Base-by-base conservation (phyloP, 2,888 invertebrate genomes). In the Hirtodrosophila trivittata region DNA sequence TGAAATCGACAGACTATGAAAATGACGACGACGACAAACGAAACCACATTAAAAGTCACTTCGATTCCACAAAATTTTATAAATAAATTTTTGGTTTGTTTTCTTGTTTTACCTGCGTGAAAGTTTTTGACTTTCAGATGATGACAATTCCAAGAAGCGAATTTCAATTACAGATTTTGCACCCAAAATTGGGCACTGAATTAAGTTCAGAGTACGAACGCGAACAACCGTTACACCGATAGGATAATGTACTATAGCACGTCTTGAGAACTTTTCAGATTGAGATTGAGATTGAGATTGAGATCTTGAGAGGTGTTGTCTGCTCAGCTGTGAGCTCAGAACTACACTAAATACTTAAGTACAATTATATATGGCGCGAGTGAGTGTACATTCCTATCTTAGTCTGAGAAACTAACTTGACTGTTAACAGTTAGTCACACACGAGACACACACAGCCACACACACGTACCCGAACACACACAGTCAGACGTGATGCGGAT, bases 141-240 rank as follows among this genome's bases (percentile, higher is more conserved):
- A 60, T 28, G 63, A 56, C 35, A 26, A 13, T 57, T 50, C 57
- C 74, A 65, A 38, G 35, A 14, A 47, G 54, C 33, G 47, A 64
- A 82, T 82, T 85, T 85, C 72, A 85, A 85, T 82, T 68, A 69
- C 85, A 82, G 66, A 81, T 82, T 80, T 72, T 85, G 81, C 72
- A 78, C 83, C 54, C 66, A 57, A 55, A 56, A 18, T 33, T n/a
- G 28, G 46, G 30, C 14, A 35, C 45, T 30, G 28, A 12, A 9
- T 9, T 32, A 41, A 12, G 41, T 46, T 33, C 39, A 30, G 35
- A 4, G 10, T 28, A 2, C 25, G 25, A 25, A 25, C 6, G 6
- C 25, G 25, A 25, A 25, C 6, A 28, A 28, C 35, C 12, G 35
- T 35, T 35, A 35, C 13, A 35, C 28, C 1, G 9, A 28, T 28